phyloP scores from a whole-genome alignment of 2,113 vertebrate species.

The Neomonachus schauinslandi region DNA sequence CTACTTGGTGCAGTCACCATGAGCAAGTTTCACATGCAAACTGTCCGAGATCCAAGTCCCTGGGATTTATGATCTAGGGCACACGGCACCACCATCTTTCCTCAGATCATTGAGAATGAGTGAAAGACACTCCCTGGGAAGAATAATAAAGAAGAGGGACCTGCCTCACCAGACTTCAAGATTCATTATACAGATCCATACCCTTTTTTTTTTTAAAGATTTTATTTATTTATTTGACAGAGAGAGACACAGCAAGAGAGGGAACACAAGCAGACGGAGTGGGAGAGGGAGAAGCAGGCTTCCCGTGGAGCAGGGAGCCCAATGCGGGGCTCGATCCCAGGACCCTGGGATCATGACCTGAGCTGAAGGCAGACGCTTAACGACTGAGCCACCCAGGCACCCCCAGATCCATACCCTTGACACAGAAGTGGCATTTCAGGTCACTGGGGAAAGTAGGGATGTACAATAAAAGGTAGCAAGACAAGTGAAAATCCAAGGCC shows the following conservation, averaged over 20 bases:
- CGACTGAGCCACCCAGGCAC: too few relatives aligned
- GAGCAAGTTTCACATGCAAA: conserved; percentile 15
- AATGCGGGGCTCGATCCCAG: too few relatives aligned
- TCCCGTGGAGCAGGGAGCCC: too few relatives aligned
- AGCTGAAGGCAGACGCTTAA: too few relatives aligned
- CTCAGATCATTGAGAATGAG: not conserved
- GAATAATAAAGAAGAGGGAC: not conserved
- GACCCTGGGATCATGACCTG: too few relatives aligned
- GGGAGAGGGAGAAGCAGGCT: too few relatives aligned
- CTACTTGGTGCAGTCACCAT: not conserved
- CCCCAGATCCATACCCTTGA: not conserved
- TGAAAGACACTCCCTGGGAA: not conserved
- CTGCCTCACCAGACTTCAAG: not conserved
- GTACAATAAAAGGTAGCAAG: not conserved
- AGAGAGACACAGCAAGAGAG: too few relatives aligned
- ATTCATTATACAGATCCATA: not conserved
- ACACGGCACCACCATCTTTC: not conserved
- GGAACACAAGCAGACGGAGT: too few relatives aligned
- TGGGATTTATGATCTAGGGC: not conserved
- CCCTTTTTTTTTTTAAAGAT: not conserved
- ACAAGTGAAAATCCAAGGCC: not conserved
- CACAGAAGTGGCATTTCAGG: not conserved
- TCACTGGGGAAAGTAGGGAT: not conserved
- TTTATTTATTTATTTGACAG: too few relatives aligned
- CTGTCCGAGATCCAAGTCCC: not conserved